These are phyloP conservation scores for Luehdorfia chinensis DNA, from an alignment of 1,140 invertebrate species.

Conservation along the genomic window DNA sequence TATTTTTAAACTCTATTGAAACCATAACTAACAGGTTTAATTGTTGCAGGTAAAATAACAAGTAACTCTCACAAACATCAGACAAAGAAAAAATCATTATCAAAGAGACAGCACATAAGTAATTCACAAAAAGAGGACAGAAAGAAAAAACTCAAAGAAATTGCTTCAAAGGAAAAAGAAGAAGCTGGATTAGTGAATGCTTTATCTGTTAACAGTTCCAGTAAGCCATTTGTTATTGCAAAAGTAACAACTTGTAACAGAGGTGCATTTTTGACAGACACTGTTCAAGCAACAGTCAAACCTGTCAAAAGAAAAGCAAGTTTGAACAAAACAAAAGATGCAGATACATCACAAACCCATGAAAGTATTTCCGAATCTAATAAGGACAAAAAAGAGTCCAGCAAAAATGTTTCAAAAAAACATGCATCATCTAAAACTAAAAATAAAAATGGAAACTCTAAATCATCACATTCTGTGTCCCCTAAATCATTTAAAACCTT, in stretches of 20 bases:
- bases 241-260: slow-evolving; percentile 54
- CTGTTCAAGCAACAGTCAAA: slow-evolving; percentile 25
- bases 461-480: too few species aligned
- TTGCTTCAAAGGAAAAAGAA: slow-evolving; percentile 55
- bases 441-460: neutral
- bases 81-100: slow-evolving; percentile 26
- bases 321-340: slow-evolving; percentile 21
- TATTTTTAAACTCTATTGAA: neutral
- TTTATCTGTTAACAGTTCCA: slow-evolving; percentile 21
- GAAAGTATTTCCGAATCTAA: neutral
- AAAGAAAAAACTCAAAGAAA: slow-evolving; percentile 58
- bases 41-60: slow-evolving; percentile 36
- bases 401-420: slow-evolving; percentile 7
- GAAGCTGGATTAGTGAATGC: slow-evolving; percentile 17
- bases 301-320: slow-evolving; percentile 31
- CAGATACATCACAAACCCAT: slow-evolving; percentile 19
- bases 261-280: slow-evolving; percentile 50
- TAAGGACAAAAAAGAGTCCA: slow-evolving; percentile 20
- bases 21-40: neutral
- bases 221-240: slow-evolving; percentile 35
- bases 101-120: slow-evolving; percentile 37
- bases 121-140: slow-evolving; percentile 59
- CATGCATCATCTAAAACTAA: neutral
- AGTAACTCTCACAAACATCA: slow-evolving; percentile 22
- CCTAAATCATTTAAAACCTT: slow-evolving; percentile 2